phyloP scores from a whole-genome alignment of 2,888 invertebrate genomes.

The Diloba caeruleocephala region DNA sequence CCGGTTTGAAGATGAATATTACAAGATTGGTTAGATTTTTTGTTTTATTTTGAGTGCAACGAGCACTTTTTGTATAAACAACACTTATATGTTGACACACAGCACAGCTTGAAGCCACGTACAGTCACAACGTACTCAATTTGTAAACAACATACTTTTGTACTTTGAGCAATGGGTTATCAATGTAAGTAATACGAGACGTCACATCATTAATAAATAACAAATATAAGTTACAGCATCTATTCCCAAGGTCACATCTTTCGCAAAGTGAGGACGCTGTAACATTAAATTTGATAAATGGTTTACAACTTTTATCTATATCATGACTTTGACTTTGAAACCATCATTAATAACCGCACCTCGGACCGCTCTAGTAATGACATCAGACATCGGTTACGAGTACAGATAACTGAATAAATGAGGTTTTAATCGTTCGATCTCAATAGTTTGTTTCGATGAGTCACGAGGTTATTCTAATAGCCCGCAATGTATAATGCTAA shows the following conservation, averaged over 20 bases:
- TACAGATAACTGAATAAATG: conserved; percentile 52
- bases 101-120: neutral
- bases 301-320: conserved; percentile 38
- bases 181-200: neutral
- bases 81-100: neutral
- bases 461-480: conserved; percentile 68
- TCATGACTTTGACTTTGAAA: conserved; percentile 46
- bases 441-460: conserved; percentile 64
- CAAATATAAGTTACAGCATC: conserved; percentile 3
- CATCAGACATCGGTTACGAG: conserved; percentile 49
- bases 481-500: conserved; percentile 32
- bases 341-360: conserved; percentile 26
- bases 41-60: too few relatives aligned
- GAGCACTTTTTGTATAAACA: neutral
- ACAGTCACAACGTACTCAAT: conserved; percentile 1
- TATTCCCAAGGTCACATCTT: conserved; percentile 23
- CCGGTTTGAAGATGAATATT: neutral
- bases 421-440: conserved; percentile 60
- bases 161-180: conserved; percentile 33
- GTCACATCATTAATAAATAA: conserved; percentile 24
- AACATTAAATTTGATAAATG: conserved; percentile 35
- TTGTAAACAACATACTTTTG: conserved; percentile 17
- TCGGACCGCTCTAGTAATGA: conserved; percentile 26
- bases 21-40: neutral
- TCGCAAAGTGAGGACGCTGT: conserved; percentile 19